Conservation (phyloP, 2,113 vertebrate species). For the Corythornis madagascariensis region DNA sequence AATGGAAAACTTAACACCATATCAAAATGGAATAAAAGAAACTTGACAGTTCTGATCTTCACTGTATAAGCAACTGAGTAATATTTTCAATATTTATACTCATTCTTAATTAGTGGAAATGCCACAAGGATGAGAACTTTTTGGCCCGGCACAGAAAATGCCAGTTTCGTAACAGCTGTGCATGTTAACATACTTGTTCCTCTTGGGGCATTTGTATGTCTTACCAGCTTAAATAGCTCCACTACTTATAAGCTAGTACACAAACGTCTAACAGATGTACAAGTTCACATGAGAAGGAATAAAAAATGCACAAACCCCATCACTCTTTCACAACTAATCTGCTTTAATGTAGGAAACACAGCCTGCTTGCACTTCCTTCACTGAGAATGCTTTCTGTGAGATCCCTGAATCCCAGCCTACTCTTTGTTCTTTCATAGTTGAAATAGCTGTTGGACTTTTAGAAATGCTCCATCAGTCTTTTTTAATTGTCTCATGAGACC, state of each 20-base stretch:
- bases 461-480: conserved; percentile 4
- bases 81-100: conserved; percentile 18
- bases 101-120: conserved; percentile 1
- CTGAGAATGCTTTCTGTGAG: neutral
- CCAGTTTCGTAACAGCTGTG: conserved; percentile 9
- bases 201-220: conserved; percentile 14
- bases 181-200: conserved; percentile 14
- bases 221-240: conserved; percentile 39
- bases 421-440: conserved; percentile 42
- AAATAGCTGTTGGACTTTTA: conserved; percentile 27
- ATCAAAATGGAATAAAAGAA: neutral
- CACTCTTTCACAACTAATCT: conserved; percentile 49
- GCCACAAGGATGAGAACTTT: neutral
- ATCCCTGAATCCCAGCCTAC: conserved; percentile 20
- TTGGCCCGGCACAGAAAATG: neutral
- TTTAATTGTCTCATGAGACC: conserved; percentile 29
- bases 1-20: neutral
- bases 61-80: neutral
- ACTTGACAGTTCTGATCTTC: neutral
- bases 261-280: conserved; percentile 56
- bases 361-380: neutral
- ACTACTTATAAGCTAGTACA: conserved; percentile 35
- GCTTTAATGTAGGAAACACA: conserved; percentile 43
- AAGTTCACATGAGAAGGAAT: conserved; percentile 32
- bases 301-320: conserved; percentile 15